These are phyloP conservation scores for Ceriagrion tenellum DNA, from an alignment of 2,888 invertebrate genomes.

Conservation along the genomic window DNA sequence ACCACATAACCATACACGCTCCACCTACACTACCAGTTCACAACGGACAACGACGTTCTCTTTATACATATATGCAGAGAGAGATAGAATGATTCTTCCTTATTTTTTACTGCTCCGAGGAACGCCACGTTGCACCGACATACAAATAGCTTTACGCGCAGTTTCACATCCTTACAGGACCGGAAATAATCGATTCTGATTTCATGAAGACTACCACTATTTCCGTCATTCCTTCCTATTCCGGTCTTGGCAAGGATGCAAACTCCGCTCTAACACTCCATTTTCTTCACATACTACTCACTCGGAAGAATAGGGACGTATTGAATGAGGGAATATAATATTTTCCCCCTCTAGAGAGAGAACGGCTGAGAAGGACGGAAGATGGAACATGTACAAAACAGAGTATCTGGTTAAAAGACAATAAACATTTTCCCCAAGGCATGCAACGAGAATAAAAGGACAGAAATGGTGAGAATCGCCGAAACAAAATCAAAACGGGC, in stretches of 20 bases:
- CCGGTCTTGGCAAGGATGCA: not conserved
- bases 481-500: no score
- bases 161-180: not conserved
- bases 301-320: not conserved
- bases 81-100: not conserved
- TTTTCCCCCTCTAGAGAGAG: not conserved
- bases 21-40: not conserved
- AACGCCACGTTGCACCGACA: not conserved
- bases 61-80: not conserved
- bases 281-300: not conserved
- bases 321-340: not conserved
- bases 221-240: not conserved
- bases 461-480: no score
- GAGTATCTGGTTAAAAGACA: not conserved
- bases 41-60: not conserved
- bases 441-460: not conserved
- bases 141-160: conserved; percentile 7
- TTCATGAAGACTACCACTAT: conserved; percentile 7
- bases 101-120: not conserved
- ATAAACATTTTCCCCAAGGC: not conserved
- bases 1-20: not conserved
- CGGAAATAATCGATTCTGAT: conserved; percentile 36
- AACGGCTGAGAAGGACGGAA: not conserved
- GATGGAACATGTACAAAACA: not conserved
- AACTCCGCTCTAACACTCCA: not conserved